Evolutionary conservation across 2,888 invertebrate species (phyloP), one percentile per base, ranked within the genome.

Genomic region (Dryococelus australis): DNA sequence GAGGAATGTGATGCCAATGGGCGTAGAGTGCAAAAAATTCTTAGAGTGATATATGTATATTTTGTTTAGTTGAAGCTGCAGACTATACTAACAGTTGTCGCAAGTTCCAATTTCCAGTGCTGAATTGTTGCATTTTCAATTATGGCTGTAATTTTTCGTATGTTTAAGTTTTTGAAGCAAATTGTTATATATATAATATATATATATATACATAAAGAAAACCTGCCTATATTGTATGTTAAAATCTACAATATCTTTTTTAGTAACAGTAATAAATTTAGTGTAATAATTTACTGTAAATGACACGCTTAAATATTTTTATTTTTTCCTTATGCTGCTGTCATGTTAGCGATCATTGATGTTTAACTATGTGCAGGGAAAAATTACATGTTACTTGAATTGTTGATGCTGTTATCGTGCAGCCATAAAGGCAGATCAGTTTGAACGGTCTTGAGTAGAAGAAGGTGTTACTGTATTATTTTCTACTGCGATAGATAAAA

Each of bases 61-160:
- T 83, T 83, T 35, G 16, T 83, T 83, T 83, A 83, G 83, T 83
- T 43, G 83, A 83, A 83, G 83, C 83, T 83, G 83, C 83, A 83
- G 16, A 83, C 83, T 35, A 83, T 35, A 83, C 83, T 28, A 83
- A 83, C 83, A 83, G 43, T 43, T 83, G 83, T 83, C 28, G 83
- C 43, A 65, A 83, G 83, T 83, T 83, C 83, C 43, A 43, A 83
- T 83, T 83, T 83, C 83, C 83, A 83, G 24, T 35, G 83, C 83
- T 83, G 35, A 28, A 43, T 83, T 83, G 83, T 83, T 83, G 83
- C 83, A 83, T 83, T 83, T 83, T 65, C 24, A 65, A 65, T 65
- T 65, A 65, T 65, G 65, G 65, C 65, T 65, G 65, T 65, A 65
- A 65, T 65, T 65, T 65, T 65, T 65, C 65, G 65, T 65, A 65